Percentiles rank a stretch among this genome's conserved stretches.
Conservation (phyloP, 2,888 invertebrate species). For the Eupithecia dodoneata region DNA sequence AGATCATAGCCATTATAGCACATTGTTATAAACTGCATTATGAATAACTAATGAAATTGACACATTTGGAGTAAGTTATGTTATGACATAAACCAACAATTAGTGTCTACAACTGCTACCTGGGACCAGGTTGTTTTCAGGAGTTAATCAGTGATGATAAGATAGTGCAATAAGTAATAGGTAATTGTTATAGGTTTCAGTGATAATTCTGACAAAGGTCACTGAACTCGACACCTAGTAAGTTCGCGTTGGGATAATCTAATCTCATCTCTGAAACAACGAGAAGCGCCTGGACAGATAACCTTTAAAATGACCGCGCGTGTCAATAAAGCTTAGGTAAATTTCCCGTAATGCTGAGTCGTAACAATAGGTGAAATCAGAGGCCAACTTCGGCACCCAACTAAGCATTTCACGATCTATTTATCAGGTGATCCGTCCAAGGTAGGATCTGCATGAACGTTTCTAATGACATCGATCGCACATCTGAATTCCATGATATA, state of each 20-base stretch:
- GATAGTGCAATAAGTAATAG: constrained; percentile 33
- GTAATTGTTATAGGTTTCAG: constrained; percentile 42
- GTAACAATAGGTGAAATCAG: constrained; percentile 77
- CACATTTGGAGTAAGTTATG: constrained; percentile 15
- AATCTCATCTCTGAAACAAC: constrained; percentile 37
- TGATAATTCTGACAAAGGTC: constrained; percentile 62
- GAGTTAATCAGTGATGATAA: constrained; percentile 46
- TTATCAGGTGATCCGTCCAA: constrained; percentile 55
- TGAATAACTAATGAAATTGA: constrained; percentile 35
- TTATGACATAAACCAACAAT: constrained; percentile 16
- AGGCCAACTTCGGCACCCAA: constrained; percentile 58
- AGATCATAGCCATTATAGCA: constrained; percentile 18
- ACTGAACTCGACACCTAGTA: constrained; percentile 52
- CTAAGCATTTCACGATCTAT: constrained; percentile 62
- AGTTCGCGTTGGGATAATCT: constrained; percentile 38
- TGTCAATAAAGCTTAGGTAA: constrained; percentile 55
- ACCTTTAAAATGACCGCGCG: constrained; percentile 64
- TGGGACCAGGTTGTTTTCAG: constrained; percentile 43
- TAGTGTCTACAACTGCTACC: constrained; percentile 29
- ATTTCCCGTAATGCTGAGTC: constrained; percentile 59
- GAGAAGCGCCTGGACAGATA: constrained; percentile 51
- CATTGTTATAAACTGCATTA: constrained; percentile 23
- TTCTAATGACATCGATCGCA: constrained; percentile 76
- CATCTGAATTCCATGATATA: constrained; percentile 57
- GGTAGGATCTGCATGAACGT: constrained; percentile 75